Evolutionary conservation across 1,140 invertebrate species (phyloP).

Genomic region (Anoplophora glabripennis): DNA sequence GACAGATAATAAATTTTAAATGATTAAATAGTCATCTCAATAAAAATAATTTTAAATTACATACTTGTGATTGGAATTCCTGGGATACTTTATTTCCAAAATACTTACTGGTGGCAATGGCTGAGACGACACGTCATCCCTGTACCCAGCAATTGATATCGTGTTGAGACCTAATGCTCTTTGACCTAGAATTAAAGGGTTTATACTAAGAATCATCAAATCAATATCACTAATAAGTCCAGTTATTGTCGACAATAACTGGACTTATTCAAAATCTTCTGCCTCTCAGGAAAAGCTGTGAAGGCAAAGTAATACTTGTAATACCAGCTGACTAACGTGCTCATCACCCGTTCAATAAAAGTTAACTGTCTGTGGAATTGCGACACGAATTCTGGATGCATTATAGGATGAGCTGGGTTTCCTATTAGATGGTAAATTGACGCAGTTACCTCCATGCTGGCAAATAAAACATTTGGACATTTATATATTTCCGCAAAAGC

Average conservation of each 20-base stretch:
- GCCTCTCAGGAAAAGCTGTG: no score
- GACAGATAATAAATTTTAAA: no score
- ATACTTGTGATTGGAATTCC: no score
- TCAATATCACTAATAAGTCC: conserved; percentile 52
- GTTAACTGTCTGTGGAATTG: conserved; percentile 42
- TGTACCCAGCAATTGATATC: conserved; percentile 49
- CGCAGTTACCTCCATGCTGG: conserved; percentile 11
- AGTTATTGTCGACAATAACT: conserved; percentile 8
- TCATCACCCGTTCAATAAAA: conserved; percentile 46
- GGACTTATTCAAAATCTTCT: no score
- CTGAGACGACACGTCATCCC: conserved; percentile 49
- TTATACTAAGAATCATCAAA: conserved; percentile 23
- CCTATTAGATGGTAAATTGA: conserved; percentile 43
- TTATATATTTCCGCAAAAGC: conserved; percentile 35
- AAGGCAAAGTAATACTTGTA: no score
- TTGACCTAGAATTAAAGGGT: conserved; percentile 43
- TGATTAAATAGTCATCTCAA: no score
- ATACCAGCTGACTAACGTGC: conserved; percentile 18
- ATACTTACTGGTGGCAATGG: conserved; percentile 41
- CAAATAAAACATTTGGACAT: conserved; percentile 39
- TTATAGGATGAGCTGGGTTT: conserved; percentile 47
- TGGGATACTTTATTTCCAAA: no score
- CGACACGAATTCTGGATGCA: conserved; percentile 47
- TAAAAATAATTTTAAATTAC: no score
- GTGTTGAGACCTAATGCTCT: conserved; percentile 50